Evolutionary conservation across 2,113 vertebrate species (phyloP).

Genomic region (Tylochromis polylepis): DNA sequence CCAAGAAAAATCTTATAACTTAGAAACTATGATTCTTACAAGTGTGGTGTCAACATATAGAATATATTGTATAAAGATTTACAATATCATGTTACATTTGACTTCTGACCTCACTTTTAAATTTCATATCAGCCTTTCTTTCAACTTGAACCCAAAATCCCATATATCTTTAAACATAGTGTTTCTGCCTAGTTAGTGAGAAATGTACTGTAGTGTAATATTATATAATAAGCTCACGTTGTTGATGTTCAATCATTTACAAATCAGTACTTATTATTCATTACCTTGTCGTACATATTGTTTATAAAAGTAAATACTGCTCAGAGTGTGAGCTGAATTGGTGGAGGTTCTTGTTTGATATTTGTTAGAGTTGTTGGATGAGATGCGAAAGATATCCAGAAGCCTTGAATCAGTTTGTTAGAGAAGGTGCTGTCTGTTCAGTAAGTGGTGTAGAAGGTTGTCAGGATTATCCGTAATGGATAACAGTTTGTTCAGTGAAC

Average conservation of each 20-base stretch:
- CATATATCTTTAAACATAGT: background rate
- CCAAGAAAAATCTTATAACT: background rate
- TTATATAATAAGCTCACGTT: background rate
- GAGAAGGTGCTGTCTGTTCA: background rate
- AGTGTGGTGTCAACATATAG: background rate
- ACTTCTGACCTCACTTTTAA: too few relatives aligned
- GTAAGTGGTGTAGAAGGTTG: background rate
- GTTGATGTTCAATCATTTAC: fast-evolving
- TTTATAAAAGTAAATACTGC: background rate
- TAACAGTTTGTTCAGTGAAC: background rate
- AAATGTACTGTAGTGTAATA: background rate
- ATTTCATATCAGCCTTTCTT: too few relatives aligned
- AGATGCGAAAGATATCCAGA: background rate
- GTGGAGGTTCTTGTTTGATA: background rate
- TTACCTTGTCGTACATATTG: background rate
- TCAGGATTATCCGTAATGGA: background rate
- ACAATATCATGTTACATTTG: too few relatives aligned
- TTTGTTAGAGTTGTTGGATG: background rate
- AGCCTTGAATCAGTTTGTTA: background rate
- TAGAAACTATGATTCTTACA: background rate
- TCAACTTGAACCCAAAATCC: too few relatives aligned
- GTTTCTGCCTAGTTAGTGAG: background rate
- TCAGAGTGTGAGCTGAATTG: background rate
- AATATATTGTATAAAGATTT: background rate
- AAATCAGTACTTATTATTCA: background rate